A percentile compares a stretch with the other conserved stretches of the same genome.
Conservation (phyloP, 2,797 vertebrate genomes). For the Phataginus tetradactyla region DNA sequence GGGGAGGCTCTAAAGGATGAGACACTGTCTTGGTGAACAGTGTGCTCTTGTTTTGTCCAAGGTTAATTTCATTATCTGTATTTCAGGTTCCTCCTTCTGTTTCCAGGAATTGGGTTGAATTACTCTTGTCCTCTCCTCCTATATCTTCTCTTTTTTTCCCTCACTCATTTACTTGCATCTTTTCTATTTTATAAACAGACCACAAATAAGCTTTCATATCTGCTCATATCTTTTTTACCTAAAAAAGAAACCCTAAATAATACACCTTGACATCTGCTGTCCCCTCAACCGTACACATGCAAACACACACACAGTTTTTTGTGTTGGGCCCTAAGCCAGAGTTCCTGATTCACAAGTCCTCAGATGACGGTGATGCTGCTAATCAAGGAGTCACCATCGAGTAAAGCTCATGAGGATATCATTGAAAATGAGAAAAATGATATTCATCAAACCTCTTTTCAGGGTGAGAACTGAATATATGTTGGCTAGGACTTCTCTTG, state of each 20-base stretch:
- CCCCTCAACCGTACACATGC: neutral
- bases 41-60: neutral
- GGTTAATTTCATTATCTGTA: neutral
- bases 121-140: neutral
- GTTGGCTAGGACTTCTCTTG: neutral
- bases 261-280: neutral
- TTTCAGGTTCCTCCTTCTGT: neutral
- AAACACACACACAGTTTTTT: neutral
- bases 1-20: neutral
- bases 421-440: neutral
- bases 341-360: neutral
- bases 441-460: neutral
- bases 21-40: neutral
- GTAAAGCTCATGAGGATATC: neutral
- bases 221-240: neutral
- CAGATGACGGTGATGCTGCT: neutral
- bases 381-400: neutral
- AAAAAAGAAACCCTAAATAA: neutral
- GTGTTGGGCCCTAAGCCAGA: neutral
- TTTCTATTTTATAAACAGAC: constrained; percentile 8
- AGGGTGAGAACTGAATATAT: neutral
- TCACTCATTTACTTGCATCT: neutral
- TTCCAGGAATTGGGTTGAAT: neutral
- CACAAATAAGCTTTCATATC: neutral
- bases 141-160: neutral